phyloP scores from a whole-genome alignment of 1,140 invertebrate species.

The Drosophila chauvacae region DNA sequence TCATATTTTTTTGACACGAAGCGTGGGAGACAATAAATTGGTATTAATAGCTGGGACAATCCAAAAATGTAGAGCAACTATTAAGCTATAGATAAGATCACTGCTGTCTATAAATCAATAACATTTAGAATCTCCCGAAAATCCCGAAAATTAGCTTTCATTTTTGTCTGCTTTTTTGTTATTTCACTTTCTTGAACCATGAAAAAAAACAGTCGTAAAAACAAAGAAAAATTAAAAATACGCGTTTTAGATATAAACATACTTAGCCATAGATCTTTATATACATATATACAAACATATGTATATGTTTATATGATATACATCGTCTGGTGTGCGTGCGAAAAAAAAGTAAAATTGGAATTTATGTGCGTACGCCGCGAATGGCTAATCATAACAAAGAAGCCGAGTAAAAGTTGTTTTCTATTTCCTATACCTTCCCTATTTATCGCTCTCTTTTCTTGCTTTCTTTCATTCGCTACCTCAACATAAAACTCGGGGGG shows the following conservation, averaged over 20 bases:
- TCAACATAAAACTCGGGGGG: constrained; percentile 39
- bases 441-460: constrained; percentile 22
- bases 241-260: constrained; percentile 40
- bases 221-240: constrained; percentile 56
- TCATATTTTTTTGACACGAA: constrained; percentile 44
- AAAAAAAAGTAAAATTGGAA: constrained; percentile 79
- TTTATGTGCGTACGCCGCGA: constrained; percentile 77
- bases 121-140: constrained; percentile 5
- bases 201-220: constrained; percentile 26
- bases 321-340: constrained; percentile 49
- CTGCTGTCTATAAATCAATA: constrained; percentile 5
- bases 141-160: constrained; percentile 7
- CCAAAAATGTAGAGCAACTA: constrained; percentile 12
- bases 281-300: background rate
- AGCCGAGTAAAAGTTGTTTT: constrained; percentile 56
- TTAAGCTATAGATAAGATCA: background rate
- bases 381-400: constrained; percentile 81
- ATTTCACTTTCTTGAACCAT: constrained; percentile 8
- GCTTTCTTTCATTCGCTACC: constrained; percentile 45
- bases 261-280: constrained; percentile 19
- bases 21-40: constrained; percentile 55
- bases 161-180: constrained; percentile 5
- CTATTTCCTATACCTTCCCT: constrained; percentile 31
- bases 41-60: constrained; percentile 12
- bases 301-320: background rate